Conservation (phyloP, 2,888 invertebrate species). For the Notodonta ziczac region DNA sequence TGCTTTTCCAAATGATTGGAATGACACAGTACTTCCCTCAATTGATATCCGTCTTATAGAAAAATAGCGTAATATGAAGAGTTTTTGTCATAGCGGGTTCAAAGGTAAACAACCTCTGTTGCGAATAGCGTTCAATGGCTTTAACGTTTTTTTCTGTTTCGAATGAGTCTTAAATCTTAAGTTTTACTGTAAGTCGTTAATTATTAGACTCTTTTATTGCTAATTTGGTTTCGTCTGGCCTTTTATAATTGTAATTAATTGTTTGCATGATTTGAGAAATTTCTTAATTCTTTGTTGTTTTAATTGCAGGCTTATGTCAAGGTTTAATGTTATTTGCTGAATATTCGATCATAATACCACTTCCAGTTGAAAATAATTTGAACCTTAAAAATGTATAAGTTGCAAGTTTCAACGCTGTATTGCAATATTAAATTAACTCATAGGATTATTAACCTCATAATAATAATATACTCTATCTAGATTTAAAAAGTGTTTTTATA, state of each 20-base stretch:
- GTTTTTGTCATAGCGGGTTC: conserved; percentile 46
- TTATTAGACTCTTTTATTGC: conserved; percentile 25
- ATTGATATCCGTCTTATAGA: conserved; percentile 5
- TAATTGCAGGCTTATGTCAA: neutral
- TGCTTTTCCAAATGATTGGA: conserved; percentile 7
- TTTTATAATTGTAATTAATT: neutral
- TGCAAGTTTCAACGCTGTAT: conserved; percentile 1
- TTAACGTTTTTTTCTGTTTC: conserved; percentile 39
- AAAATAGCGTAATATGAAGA: conserved; percentile 1
- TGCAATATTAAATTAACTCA: conserved; percentile 8
- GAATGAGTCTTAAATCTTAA: conserved; percentile 31
- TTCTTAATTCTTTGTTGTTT: neutral
- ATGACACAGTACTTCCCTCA: neutral
- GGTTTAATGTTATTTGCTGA: neutral
- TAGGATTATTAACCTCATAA: conserved; percentile 19
- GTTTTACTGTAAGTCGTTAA: conserved; percentile 31
- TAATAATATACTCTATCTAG: conserved; percentile 14
- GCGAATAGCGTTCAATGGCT: conserved; percentile 51
- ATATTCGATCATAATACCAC: neutral
- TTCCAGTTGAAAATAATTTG: neutral
- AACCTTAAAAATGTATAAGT: neutral
- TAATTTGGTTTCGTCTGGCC: conserved; percentile 10
- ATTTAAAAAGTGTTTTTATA: conserved; percentile 17
- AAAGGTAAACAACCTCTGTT: conserved; percentile 55
- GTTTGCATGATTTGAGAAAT: neutral